Conservation (phyloP, 2,888 invertebrate species). For the Scaptomyza cyrtandrae region DNA sequence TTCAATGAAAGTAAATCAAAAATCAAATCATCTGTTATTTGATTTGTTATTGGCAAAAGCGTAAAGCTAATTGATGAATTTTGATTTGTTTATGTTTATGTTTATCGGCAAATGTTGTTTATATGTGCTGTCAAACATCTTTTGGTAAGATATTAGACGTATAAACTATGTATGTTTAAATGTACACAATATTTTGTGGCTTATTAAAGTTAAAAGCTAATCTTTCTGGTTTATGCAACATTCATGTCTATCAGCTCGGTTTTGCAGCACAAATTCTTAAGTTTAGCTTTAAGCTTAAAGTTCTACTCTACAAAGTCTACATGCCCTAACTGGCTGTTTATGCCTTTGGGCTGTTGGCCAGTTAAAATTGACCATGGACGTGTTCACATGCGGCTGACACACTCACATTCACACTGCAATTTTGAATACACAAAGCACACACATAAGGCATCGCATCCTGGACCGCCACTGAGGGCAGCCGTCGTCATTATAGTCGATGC, state of each 20-base stretch:
- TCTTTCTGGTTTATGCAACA: too few species aligned
- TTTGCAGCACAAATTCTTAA: background rate
- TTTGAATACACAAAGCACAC: constrained; percentile 27
- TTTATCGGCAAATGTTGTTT: constrained; percentile 47
- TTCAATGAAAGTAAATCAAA: constrained; percentile 11
- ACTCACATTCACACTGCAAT: constrained; percentile 12
- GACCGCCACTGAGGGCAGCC: constrained; percentile 25
- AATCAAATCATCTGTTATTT: constrained; percentile 22
- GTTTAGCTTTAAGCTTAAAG: constrained; percentile 3
- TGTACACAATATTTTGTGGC: constrained; percentile 9
- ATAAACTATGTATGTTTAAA: constrained; percentile 39
- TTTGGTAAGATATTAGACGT: constrained; percentile 26
- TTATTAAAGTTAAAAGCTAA: constrained; percentile 25
- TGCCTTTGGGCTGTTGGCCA: constrained; percentile 20
- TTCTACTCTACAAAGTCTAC: background rate
- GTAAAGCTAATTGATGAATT: constrained; percentile 51
- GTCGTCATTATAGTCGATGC: constrained; percentile 56
- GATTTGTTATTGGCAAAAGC: constrained; percentile 48
- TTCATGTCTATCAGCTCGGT: too few species aligned
- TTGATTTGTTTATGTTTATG: constrained; percentile 55
- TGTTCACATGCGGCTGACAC: background rate
- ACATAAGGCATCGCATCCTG: constrained; percentile 60
- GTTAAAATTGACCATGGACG: constrained; percentile 13
- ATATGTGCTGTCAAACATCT: constrained; percentile 47
- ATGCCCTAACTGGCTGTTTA: constrained; percentile 11